Conservation (phyloP, 2,797 vertebrate species). For the Danio kyathit region DNA sequence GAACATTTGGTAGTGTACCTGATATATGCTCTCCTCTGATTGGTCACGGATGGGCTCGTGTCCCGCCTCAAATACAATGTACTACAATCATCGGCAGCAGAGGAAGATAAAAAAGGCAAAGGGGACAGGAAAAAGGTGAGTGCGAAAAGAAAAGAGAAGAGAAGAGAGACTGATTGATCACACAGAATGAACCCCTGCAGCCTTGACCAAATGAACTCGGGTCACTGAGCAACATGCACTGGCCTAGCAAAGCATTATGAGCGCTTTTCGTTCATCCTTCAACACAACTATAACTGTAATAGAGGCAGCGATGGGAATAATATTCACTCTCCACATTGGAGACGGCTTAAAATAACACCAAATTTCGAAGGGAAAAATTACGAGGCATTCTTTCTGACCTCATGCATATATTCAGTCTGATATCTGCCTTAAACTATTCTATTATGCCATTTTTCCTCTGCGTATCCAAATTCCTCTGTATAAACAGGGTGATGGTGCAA, state of each 20-base stretch:
- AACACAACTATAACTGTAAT: background rate
- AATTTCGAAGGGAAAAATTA: background rate
- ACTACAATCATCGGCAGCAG: conserved; percentile 91
- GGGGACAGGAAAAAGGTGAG: conserved; percentile 80
- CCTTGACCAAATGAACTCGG: background rate
- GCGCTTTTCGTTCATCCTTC: background rate
- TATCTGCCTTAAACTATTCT: background rate
- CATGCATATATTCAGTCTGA: conserved; percentile 20
- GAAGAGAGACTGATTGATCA: conserved; percentile 79
- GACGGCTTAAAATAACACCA: background rate
- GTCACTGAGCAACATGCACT: conserved; percentile 26
- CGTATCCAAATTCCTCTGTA: background rate
- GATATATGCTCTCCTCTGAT: conserved; percentile 99
- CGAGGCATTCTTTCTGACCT: background rate
- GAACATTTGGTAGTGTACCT: conserved; percentile 86
- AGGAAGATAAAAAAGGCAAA: conserved; percentile 74
- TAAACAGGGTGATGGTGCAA: conserved; percentile 29
- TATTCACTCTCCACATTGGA: background rate
- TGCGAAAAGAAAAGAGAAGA: conserved; percentile 72
- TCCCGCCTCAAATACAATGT: conserved; percentile 99
- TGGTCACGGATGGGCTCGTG: conserved; percentile 99
- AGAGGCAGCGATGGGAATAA: background rate
- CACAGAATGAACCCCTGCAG: conserved; percentile 67
- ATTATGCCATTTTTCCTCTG: background rate
- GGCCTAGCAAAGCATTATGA: background rate